Evolutionary conservation across 1,140 invertebrate species (phyloP).

Genomic region (Helicoverpa zea): DNA sequence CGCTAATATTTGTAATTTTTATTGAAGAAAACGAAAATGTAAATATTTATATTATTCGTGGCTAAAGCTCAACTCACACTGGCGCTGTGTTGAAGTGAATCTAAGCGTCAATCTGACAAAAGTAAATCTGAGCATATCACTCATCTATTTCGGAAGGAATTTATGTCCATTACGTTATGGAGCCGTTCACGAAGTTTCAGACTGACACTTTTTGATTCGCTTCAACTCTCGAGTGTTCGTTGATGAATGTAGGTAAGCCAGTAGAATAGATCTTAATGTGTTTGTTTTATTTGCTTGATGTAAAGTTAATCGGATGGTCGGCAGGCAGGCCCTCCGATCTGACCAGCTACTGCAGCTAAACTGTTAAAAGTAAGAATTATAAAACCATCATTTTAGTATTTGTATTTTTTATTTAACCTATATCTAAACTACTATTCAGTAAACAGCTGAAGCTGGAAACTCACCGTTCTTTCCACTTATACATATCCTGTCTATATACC

Average conservation of each 20-base stretch:
- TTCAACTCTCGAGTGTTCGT: too few species aligned
- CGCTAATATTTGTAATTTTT: neutral
- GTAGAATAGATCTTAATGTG: neutral
- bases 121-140: neutral
- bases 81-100: neutral
- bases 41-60: too few species aligned
- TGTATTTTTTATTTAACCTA: neutral
- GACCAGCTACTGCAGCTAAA: neutral
- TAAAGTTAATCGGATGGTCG: slow-evolving; percentile 28
- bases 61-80: too few species aligned
- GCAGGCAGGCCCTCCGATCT: slow-evolving; percentile 2
- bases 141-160: too few species aligned
- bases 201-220: too few species aligned
- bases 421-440: neutral
- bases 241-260: neutral
- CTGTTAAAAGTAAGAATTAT: slow-evolving; percentile 45
- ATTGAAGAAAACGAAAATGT: too few species aligned
- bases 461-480: too few species aligned
- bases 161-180: too few species aligned
- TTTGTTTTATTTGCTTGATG: slow-evolving; percentile 31
- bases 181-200: too few species aligned
- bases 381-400: slow-evolving; percentile 50
- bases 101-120: neutral
- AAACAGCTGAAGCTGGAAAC: too few species aligned
- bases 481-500: too few species aligned